Conservation (phyloP, 2,797 vertebrate species). For the Poliocrania exsul region DNA sequence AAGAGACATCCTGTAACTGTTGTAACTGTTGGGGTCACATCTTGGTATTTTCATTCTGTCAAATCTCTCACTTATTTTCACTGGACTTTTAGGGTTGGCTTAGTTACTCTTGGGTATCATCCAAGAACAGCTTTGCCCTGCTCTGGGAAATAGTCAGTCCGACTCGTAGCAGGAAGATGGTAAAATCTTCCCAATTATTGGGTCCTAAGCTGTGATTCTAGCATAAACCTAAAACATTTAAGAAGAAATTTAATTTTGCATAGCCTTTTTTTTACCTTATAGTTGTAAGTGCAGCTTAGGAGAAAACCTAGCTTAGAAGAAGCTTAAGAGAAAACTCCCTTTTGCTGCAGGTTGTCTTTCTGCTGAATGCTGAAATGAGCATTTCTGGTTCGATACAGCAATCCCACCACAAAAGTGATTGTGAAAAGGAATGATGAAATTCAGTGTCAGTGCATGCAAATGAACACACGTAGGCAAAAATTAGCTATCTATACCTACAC, state of each 20-base stretch:
- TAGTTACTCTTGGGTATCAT: background rate
- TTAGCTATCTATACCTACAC: background rate
- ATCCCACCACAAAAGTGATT: background rate
- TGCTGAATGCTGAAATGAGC: background rate
- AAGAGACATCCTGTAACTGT: background rate
- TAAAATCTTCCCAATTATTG: background rate
- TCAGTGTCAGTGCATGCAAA: background rate
- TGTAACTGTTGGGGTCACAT: background rate
- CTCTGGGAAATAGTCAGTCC: background rate
- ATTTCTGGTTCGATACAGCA: background rate
- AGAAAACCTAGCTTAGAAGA: background rate
- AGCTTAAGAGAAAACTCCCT: background rate
- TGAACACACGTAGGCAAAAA: background rate
- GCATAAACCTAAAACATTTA: background rate
- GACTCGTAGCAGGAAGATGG: background rate
- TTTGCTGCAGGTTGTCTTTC: background rate
- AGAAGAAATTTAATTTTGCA: background rate
- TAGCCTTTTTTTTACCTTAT: background rate
- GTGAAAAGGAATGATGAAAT: background rate
- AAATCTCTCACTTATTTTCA: constrained; percentile 9
- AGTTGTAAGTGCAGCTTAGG: background rate
- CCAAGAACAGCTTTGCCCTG: background rate
- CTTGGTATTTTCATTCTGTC: background rate
- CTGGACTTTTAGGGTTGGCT: background rate
- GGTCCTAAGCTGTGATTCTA: background rate